Evolutionary conservation across 35 echinoderm and acorn worm genomes (phyloP), one percentile per base, ranked within the genome.

Genomic region (Apostichopus parvimensis): DNA sequence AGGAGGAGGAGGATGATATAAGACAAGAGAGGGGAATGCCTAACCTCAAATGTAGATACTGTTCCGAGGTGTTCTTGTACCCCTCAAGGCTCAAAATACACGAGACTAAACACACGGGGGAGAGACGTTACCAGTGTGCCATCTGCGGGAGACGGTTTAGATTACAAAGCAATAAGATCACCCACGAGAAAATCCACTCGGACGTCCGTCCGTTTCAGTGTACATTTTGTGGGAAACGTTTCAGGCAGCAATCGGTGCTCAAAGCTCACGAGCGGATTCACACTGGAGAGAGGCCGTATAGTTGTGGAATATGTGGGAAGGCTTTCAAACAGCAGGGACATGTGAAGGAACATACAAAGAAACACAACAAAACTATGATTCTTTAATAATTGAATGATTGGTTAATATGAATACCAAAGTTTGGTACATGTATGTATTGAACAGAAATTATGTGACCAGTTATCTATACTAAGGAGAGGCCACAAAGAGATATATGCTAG

Each of bases 251-350:
- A 57, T 56, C 80, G 5, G 83, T 83, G 18, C 53, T 93, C 11
- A 70, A 87, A 45, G 72, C 83, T 25, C 95, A 96, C 57, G 92
- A 96, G 45, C 76, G 94, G 5, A 83, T 92, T 17, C 94, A 95
- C 84, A 93, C 62, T 9, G 87, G 87, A 14, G 94, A 95, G 60
- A 95, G 76, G 92, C 83, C 85, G 0, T 95, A 73, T 24, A 24
- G 24, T n/a, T 95, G 94, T 56, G 24, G 9, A 14, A 76, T 62
- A 18, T 95, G 94, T 61, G 94, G 91, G 18, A 93, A 93, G 21
- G 77, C 77, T 62, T 95, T 95, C 57, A 80, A 79, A 64, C 94
- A 95, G 65, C 73, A 87, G 6, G 77, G 91, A 15, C 91, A 95
- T 52, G 62, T 92, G 2, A 70, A 89, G 66, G 86, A 86, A 66